A percentile compares a stretch with the other conserved stretches of the same genome.
These are phyloP conservation scores for Emys orbicularis DNA, from an alignment of 2,797 vertebrate genomes.

Conservation along the genomic window DNA sequence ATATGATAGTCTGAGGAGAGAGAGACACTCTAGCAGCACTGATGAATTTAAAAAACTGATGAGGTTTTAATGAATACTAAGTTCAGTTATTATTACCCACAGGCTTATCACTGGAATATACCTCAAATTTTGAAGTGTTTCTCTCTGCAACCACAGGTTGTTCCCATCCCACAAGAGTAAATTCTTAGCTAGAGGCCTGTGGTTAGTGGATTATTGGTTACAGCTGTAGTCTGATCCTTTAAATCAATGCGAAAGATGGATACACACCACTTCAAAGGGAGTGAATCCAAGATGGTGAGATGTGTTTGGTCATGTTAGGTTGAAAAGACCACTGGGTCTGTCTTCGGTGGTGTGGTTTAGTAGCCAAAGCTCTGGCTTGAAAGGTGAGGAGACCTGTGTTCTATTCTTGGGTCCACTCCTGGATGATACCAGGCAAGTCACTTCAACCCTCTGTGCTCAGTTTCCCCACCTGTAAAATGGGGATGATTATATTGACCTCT, in stretches of 20 bases:
- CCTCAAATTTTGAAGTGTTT: background rate
- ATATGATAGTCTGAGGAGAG: slow-evolving; percentile 47
- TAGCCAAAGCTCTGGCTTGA: background rate
- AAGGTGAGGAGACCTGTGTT: background rate
- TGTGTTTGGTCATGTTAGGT: background rate
- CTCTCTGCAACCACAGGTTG: background rate
- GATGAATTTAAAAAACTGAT: background rate
- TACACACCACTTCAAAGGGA: fast-evolving
- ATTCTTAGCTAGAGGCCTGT: background rate
- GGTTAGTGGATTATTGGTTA: background rate
- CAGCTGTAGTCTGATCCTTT: background rate
- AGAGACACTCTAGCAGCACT: slow-evolving; percentile 26
- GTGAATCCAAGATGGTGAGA: fast-evolving
- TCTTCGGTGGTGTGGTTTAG: background rate
- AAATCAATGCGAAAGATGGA: fast-evolving
- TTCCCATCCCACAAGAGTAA: background rate
- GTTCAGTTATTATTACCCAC: slow-evolving; percentile 12
- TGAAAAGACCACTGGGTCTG: background rate
- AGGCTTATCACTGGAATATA: slow-evolving; percentile 27
- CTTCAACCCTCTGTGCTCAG: background rate
- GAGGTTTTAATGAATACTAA: slow-evolving; percentile 6
- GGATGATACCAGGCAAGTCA: background rate
- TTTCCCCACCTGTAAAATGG: background rate
- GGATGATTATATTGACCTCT: background rate
- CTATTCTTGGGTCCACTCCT: background rate